Conservation (phyloP, 2,113 vertebrate species). For the Smithornis capensis region DNA sequence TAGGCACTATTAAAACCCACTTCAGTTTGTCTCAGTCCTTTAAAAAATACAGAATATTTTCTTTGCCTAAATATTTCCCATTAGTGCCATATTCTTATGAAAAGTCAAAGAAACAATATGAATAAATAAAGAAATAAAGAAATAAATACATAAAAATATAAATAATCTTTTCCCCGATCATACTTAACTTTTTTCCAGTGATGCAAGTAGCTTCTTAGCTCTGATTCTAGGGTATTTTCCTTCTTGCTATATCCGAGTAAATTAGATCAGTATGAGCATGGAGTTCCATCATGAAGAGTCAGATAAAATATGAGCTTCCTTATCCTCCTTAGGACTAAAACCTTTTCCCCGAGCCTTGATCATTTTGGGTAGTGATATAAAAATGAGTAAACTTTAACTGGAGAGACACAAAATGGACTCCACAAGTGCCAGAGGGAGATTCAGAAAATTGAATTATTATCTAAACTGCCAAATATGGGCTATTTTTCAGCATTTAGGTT, state of each 20-base stretch:
- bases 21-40: background rate
- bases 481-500: constrained; percentile 21
- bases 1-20: background rate
- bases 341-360: constrained; percentile 46
- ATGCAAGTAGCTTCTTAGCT: background rate
- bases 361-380: background rate
- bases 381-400: background rate
- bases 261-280: constrained; percentile 31
- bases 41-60: background rate
- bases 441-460: constrained; percentile 37
- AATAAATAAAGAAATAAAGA: background rate
- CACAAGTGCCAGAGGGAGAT: background rate
- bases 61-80: background rate
- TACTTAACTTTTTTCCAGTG: background rate
- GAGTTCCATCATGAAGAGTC: background rate
- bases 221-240: background rate
- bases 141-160: background rate
- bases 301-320: background rate
- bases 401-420: background rate
- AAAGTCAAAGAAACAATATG: background rate
- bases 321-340: constrained; percentile 33
- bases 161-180: background rate
- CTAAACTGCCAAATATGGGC: background rate
- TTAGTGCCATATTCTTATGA: background rate
- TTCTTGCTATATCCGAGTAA: background rate